Percentiles rank a stretch among this genome's conserved stretches.
Evolutionary conservation across 2,797 vertebrate genomes (phyloP).

Genomic region (Nannoperca australis): DNA sequence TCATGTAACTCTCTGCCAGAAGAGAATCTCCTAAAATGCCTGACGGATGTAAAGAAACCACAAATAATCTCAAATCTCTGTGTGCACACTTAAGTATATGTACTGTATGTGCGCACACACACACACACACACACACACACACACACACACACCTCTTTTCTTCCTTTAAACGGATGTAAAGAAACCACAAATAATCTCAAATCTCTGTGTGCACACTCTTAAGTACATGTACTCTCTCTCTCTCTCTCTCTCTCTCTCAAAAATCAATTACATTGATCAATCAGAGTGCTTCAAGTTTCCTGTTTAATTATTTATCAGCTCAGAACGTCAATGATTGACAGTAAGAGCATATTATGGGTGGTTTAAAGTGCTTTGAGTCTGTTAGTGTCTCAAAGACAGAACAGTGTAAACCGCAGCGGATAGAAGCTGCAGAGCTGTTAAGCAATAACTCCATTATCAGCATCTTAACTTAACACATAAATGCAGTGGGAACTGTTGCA

Average conservation of each 20-base stretch:
- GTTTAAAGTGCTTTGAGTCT: no score
- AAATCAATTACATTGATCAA: slow-evolving; percentile 37
- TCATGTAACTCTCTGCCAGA: neutral
- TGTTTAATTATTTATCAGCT: slow-evolving; percentile 59
- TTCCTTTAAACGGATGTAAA: no score
- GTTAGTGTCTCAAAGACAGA: neutral
- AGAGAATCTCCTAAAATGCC: neutral
- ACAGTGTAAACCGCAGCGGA: slow-evolving; percentile 1
- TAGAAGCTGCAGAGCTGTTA: slow-evolving; percentile 22
- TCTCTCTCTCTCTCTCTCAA: neutral
- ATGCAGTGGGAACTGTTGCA: neutral
- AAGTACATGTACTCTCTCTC: neutral
- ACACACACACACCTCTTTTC: neutral
- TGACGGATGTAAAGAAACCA: neutral
- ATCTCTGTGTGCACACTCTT: no score
- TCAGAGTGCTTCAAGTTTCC: slow-evolving; percentile 32
- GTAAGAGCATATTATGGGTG: slow-evolving; percentile 3
- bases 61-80: neutral
- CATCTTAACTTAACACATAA: neutral
- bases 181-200: no score
- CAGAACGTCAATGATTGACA: slow-evolving; percentile 41
- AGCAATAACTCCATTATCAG: slow-evolving; percentile 9
- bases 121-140: slow-evolving; percentile 10
- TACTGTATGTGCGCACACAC: neutral
- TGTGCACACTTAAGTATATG: neutral